phyloP scores from a whole-genome alignment of 2,797 vertebrate species.

The Sebastes kiyomatsui region DNA sequence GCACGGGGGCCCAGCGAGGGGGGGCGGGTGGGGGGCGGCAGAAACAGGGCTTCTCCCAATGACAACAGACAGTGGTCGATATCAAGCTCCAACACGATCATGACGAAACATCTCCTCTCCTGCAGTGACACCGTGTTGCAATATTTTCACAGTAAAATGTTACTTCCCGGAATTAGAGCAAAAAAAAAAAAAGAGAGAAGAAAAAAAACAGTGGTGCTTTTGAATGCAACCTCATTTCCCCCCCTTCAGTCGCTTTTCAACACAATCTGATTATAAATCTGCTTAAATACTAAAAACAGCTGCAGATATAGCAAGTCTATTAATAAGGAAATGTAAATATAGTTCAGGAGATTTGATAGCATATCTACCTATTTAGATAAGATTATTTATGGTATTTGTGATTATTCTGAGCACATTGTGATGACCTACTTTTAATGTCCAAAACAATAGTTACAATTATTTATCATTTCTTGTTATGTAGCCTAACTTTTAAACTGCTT shows the following conservation, averaged over 20 bases:
- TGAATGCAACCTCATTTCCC: background rate
- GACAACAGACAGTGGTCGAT: constrained; percentile 75
- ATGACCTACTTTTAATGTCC: background rate
- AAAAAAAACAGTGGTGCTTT: background rate
- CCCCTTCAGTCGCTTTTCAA: no score
- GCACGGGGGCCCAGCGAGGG: constrained; percentile 79
- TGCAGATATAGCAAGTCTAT: background rate
- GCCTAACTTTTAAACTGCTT: background rate
- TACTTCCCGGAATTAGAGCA: constrained; percentile 4
- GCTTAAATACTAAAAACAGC: background rate
- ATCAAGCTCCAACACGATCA: constrained; percentile 66
- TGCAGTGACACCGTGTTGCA: constrained; percentile 51
- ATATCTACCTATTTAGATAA: background rate
- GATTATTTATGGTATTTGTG: background rate
- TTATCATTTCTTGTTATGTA: background rate
- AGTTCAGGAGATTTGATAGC: background rate
- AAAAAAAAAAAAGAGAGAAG: background rate
- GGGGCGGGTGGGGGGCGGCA: constrained; percentile 45
- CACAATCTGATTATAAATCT: background rate
- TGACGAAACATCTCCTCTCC: constrained; percentile 60
- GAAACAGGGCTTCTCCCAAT: constrained; percentile 78
- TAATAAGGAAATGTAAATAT: background rate
- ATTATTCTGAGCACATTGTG: background rate
- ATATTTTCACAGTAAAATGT: constrained; percentile 34
- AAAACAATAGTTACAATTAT: background rate